Evolutionary conservation across 2,797 vertebrate species (phyloP).

Genomic region (Lindbergichthys nudifrons): DNA sequence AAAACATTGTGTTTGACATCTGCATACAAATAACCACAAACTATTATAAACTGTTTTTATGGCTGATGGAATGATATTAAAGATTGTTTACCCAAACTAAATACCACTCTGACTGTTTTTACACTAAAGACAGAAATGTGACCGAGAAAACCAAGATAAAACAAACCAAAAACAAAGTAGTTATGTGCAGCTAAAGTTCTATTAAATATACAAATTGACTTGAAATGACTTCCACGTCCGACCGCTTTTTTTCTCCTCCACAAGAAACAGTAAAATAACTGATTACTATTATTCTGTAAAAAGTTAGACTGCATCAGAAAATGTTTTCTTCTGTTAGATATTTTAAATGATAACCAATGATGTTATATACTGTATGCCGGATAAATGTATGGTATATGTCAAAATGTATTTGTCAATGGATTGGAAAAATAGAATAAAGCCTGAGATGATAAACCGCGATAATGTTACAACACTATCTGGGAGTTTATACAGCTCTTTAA

Average conservation of each 20-base stretch:
- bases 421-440: neutral
- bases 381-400: neutral
- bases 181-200: neutral
- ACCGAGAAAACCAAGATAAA: neutral
- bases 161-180: neutral
- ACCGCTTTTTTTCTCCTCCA: neutral
- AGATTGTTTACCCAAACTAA: slow-evolving; percentile 27
- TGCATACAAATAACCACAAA: slow-evolving; percentile 7
- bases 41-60: slow-evolving; percentile 27
- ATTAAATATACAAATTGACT: neutral
- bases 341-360: neutral
- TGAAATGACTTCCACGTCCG: neutral
- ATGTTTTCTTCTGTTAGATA: neutral
- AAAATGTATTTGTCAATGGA: neutral
- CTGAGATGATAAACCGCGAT: neutral
- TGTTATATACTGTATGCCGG: neutral
- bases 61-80: slow-evolving; percentile 41
- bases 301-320: neutral
- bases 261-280: slow-evolving; percentile 3
- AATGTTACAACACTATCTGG: neutral
- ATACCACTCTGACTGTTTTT: slow-evolving; percentile 13
- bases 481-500: neutral
- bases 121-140: neutral
- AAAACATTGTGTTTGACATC: slow-evolving; percentile 13
- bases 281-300: neutral